phyloP scores from a whole-genome alignment of 2,888 invertebrate genomes.

The Hofmannophila pseudospretella region DNA sequence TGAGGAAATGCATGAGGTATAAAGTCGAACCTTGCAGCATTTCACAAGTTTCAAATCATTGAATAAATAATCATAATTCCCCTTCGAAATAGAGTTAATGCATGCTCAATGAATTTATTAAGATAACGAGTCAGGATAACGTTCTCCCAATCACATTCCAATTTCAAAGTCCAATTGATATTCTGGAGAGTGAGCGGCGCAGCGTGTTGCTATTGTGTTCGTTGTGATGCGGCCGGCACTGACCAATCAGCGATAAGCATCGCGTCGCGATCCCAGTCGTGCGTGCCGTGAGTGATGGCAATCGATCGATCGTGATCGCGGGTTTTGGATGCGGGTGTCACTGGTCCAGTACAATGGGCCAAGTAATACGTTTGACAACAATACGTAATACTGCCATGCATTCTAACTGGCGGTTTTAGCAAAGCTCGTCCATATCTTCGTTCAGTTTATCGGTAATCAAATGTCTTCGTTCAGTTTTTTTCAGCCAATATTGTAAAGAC shows the following conservation, averaged over 20 bases:
- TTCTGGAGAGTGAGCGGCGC: not conserved
- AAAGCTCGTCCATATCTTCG: too few relatives aligned
- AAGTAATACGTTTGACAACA: not conserved
- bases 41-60: too few relatives aligned
- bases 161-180: not conserved
- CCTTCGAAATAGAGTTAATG: too few relatives aligned
- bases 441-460: too few relatives aligned
- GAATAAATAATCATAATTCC: too few relatives aligned
- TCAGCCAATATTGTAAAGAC: too few relatives aligned
- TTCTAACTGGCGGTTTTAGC: too few relatives aligned
- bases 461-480: too few relatives aligned
- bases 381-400: too few relatives aligned
- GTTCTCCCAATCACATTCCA: constrained; percentile 1
- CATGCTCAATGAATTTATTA: not conserved
- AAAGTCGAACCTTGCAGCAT: too few relatives aligned
- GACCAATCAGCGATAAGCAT: constrained; percentile 1
- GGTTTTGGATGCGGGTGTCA: constrained; percentile 52
- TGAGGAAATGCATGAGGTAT: too few relatives aligned
- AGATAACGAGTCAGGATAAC: not conserved
- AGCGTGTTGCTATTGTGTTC: not conserved
- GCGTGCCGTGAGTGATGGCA: constrained; percentile 47
- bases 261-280: constrained; percentile 3
- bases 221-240: not conserved
- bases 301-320: constrained; percentile 27
- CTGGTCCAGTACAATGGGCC: constrained; percentile 11